Base-by-base conservation (phyloP, 2,888 invertebrate genomes). In the Amphipoea oculea region DNA sequence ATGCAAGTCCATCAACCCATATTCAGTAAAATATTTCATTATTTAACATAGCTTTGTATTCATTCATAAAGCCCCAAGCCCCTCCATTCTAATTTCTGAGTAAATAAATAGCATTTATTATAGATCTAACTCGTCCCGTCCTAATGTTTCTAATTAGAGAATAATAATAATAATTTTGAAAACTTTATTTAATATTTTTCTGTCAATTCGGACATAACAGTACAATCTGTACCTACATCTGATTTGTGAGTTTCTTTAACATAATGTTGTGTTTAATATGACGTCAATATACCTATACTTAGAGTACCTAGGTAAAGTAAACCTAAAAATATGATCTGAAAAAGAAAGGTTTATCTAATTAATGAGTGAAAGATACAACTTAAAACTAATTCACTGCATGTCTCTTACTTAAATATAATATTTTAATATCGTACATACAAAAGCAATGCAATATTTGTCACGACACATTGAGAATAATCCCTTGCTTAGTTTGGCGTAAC, bases 361-460 rank as follows among this genome's bases (percentile, higher is more conserved):
- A 57, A 45, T 69, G 23, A 40, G 36, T 76, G 23, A 67, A 42
- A 51, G 45, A 69, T 42, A 17, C 67, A 51, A 68, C 48, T 57
- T 45, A 51, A 62, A 60, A 68, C 65, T 85, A 68, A 81, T 72
- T 72, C 73, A 77, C 70, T 63, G 29, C 40, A 48, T 82, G 17
- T 48, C 20, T 54, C n/a, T 29, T 48, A 68, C 60, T 42, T 66
- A 60, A 74, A 69, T 78, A 66, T 71, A 36, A 36, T 36, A 63
- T 73, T 87, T 75, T 69, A 73, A 45, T 76, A 81, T 62, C 75
- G 85, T 86, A 86, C 85, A 86, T 86, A 87, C 60, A 73, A 73
- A 76, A 86, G 42, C 87, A 86, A 86, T 86, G 85, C 85, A 86
- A 86, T 86, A 87, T 80, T 84, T 85, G 85, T 85, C 80, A 74